Evolutionary conservation across 2,113 vertebrate species (phyloP).

Genomic region (Pedetes capensis): DNA sequence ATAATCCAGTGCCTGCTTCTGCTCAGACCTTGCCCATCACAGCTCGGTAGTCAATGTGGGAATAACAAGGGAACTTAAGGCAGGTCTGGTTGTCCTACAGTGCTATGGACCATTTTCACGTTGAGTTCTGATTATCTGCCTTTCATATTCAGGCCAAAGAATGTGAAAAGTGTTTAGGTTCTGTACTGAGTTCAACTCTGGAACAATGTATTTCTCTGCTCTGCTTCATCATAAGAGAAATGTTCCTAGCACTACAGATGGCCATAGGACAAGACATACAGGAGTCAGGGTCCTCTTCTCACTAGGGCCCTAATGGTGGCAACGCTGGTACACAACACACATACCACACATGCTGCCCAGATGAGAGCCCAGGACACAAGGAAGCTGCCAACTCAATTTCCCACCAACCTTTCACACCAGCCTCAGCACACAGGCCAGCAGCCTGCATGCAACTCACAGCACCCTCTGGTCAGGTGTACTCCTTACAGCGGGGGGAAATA

Average conservation of each 20-base stretch:
- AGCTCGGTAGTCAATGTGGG: too few species aligned
- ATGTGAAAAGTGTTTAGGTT: background rate
- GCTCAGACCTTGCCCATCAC: background rate
- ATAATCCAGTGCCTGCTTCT: background rate
- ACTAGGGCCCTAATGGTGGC: background rate
- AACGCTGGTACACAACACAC: fast-evolving
- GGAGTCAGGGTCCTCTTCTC: background rate
- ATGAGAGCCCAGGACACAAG: background rate
- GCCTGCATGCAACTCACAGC: too few species aligned
- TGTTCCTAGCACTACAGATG: background rate
- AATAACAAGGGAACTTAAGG: background rate
- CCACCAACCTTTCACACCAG: background rate
- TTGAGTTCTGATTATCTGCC: background rate
- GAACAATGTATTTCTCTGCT: background rate
- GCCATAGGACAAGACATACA: background rate
- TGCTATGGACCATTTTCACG: background rate
- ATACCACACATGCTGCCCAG: fast-evolving
- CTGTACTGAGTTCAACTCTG: background rate
- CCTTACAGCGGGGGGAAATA: background rate
- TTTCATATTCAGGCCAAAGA: background rate
- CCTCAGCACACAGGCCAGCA: background rate
- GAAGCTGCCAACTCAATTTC: background rate
- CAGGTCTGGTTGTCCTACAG: background rate
- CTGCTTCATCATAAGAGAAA: background rate
- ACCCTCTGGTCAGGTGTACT: background rate